phyloP scores from a whole-genome alignment of 2,888 invertebrate genomes.

The Ornithoptera priamus region DNA sequence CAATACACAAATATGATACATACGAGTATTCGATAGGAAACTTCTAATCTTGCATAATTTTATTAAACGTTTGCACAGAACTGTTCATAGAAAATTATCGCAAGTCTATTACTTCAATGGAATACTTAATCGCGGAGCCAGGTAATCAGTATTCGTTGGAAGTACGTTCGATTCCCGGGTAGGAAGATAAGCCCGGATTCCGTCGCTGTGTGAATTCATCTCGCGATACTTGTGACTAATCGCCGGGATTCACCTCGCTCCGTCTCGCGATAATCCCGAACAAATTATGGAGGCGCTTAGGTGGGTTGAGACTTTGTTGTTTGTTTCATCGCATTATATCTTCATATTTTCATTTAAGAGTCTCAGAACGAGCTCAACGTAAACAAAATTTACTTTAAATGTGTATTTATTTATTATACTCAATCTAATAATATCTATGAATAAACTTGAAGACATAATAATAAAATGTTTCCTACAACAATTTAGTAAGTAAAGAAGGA shows the following conservation, averaged over 20 bases:
- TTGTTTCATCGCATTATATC: slow-evolving; percentile 57
- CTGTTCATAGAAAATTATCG: slow-evolving; percentile 66
- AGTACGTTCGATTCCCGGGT: slow-evolving; percentile 54
- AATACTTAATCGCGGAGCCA: slow-evolving; percentile 64
- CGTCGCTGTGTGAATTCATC: slow-evolving; percentile 49
- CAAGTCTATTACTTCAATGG: slow-evolving; percentile 69
- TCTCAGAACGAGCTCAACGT: neutral
- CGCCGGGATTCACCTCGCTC: slow-evolving; percentile 69
- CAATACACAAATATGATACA: neutral
- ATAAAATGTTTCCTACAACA: no score
- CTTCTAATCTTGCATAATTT: neutral
- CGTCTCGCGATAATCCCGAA: slow-evolving; percentile 75
- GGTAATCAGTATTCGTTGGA: slow-evolving; percentile 71
- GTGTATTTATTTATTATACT: neutral
- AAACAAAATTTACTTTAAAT: neutral
- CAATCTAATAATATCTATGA: no score
- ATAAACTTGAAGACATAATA: no score
- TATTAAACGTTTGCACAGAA: slow-evolving; percentile 41
- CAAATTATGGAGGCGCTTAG: slow-evolving; percentile 74
- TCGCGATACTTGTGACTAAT: slow-evolving; percentile 77
- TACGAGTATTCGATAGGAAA: neutral
- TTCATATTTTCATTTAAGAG: neutral
- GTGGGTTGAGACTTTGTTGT: slow-evolving; percentile 55
- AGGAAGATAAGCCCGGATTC: slow-evolving; percentile 59
- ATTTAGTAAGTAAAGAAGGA: no score